phyloP scores from a whole-genome alignment of 2,113 vertebrate species.

The Myxocyprinus asiaticus region DNA sequence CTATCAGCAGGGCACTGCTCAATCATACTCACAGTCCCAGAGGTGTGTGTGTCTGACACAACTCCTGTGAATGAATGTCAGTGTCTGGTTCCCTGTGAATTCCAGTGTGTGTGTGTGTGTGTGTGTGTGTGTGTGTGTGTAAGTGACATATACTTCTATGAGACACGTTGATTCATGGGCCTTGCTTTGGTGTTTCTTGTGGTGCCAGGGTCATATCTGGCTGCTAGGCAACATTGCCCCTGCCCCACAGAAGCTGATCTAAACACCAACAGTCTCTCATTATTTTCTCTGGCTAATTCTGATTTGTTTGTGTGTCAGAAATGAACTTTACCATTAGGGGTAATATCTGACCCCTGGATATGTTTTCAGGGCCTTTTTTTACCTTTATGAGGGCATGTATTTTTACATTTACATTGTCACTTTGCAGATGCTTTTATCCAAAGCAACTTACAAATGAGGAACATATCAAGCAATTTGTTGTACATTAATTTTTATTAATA shows the following conservation, averaged over 20 bases:
- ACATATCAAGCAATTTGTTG: too few species aligned
- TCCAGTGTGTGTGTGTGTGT: neutral
- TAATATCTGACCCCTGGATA: too few species aligned
- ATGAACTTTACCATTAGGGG: too few species aligned
- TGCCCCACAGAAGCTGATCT: neutral
- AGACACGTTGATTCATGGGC: slow-evolving; percentile 16
- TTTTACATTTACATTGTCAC: too few species aligned
- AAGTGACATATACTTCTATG: slow-evolving; percentile 5
- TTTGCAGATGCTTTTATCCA: too few species aligned
- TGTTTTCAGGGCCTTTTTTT: too few species aligned
- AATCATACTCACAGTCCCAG: slow-evolving; percentile 11
- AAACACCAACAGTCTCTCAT: too few species aligned
- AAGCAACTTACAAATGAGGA: too few species aligned
- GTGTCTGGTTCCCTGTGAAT: neutral
- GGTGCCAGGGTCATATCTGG: slow-evolving; percentile 22
- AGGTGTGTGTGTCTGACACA: slow-evolving; percentile 1
- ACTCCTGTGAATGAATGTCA: neutral
- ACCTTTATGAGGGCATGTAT: too few species aligned
- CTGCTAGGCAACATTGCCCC: slow-evolving; percentile 36
- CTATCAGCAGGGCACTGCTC: slow-evolving; percentile 19
- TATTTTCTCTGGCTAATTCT: too few species aligned
- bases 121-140: neutral
- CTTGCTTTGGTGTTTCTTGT: slow-evolving; percentile 8
- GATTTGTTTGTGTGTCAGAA: too few species aligned
- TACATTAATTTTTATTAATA: too few species aligned